Base-by-base conservation (phyloP, 2,888 invertebrate species). In the Neoascia interrupta region DNA sequence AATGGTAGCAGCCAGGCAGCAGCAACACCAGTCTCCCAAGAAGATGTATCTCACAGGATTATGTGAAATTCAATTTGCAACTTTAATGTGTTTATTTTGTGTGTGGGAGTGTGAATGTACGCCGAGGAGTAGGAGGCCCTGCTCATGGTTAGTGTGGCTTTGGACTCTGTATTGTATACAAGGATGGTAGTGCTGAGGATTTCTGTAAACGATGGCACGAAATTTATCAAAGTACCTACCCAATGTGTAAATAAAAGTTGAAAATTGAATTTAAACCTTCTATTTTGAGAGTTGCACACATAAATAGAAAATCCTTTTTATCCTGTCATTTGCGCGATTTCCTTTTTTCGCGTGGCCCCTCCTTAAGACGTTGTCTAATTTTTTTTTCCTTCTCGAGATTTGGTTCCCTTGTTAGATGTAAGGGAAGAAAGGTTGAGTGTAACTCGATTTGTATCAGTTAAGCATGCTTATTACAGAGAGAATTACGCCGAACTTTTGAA, bases 211-310 rank as follows among this genome's bases (percentile, higher is more conserved):
- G 80, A 80, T 80, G 80, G 74, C 68, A 69, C 51, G 49, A 72
- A 80, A 80, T 80, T 80, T 80, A 74, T 80, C 80, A 80, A 80
- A 73, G 73, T 68, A 74, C 73, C 80, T 80, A 69, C 72, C 68
- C 74, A 69, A 80, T 80, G 80, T 76, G 81, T 81, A 81, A 81
- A 81, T 81, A 81, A 81, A 81, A 81, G 81, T 75, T 80, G 66
- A 45, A 81, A 81, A 81, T 81, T 75, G 81, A 81, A 81, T 81
- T 81, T 81, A 81, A 81, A 81, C 75, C 81, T 76, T 72, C 75
- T 75, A 75, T 81, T 81, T 49, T 66, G 53, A 63, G 72, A 70
- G 60, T 56, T 64, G 61, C 72, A 64, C 60, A 79, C 60, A 74
- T 80, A 80, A 80, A 80, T 80, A 80, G 80, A 53, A 80, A 80